Evolutionary conservation across 2,888 invertebrate species (phyloP), one percentile per base, ranked within the genome.

Genomic region (Operophtera brumata): DNA sequence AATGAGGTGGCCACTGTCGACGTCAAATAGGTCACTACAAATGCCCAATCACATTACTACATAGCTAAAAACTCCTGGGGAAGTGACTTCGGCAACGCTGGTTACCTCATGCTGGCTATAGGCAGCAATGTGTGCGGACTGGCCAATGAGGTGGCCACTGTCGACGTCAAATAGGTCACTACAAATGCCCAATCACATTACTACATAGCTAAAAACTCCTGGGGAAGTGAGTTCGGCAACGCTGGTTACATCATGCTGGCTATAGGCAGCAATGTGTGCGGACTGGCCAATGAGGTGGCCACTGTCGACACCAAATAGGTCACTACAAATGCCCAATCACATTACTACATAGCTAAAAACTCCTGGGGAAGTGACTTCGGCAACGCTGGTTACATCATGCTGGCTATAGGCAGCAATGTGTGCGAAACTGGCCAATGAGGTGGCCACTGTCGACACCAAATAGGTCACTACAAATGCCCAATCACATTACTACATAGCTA

Each of bases 401-500:
- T 97, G 50, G 95, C 94, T 0, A 91, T 95, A 34, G 96, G 96
- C 1, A 85, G 79, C 32, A 96, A 97, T 77, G 84, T 95, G 12
- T 97, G 97, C 77, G 96, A 96, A n/a, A 1, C 77, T 95, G 55
- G 94, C 94, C 2, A 92, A 93, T 66, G 94, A 95, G 80, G 94
- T 95, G 0, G 92, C 94, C n/a, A 82, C 91, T 5, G 68, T 94
- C 14, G 87, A 92, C 66, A 85, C 93, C 69, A 65, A 56, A 6
- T 49, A 45, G 45, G n/a, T n/a, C n/a, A n/a, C n/a, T n/a, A n/a
- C n/a, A n/a, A n/a, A n/a, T n/a, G n/a, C n/a, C n/a, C n/a, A n/a
- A n/a, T n/a, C n/a, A n/a, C n/a, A n/a, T n/a, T 93, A 94, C 83
- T 97, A 96, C 78, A 95, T 97, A 44, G 94, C 94, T 0, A 92